These are phyloP conservation scores for Myotis davidii DNA, from an alignment of 2,113 vertebrate species.

Conservation along the genomic window DNA sequence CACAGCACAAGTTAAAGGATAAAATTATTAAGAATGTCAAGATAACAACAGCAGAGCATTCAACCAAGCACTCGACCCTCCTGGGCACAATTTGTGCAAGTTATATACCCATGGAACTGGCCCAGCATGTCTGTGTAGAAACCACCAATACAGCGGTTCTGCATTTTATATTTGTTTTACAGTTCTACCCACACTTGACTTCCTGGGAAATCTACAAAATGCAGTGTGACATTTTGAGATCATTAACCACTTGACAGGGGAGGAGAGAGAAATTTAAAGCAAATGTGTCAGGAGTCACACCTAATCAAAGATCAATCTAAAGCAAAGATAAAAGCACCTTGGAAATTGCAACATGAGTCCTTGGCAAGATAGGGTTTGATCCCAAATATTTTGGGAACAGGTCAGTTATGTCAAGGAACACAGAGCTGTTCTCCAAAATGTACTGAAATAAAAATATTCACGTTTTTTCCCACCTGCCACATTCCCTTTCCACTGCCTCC, in stretches of 20 bases:
- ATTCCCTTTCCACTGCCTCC: background rate
- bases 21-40: conserved; percentile 37
- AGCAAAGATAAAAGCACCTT: conserved; percentile 70
- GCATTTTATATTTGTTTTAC: conserved; percentile 50
- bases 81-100: fast-evolving
- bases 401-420: conserved; percentile 50
- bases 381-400: conserved; percentile 41
- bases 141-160: background rate
- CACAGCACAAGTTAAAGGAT: conserved; percentile 4
- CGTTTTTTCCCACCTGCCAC: conserved; percentile 15
- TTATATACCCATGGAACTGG: background rate
- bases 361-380: conserved; percentile 51
- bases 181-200: conserved; percentile 48
- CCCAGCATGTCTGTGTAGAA: background rate
- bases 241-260: conserved; percentile 76
- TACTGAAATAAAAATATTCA: conserved; percentile 45
- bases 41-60: background rate
- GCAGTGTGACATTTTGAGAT: conserved; percentile 69
- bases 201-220: conserved; percentile 72
- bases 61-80: background rate
- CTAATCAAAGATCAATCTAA: conserved; percentile 67
- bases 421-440: conserved; percentile 30
- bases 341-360: conserved; percentile 61
- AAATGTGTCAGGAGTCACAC: conserved; percentile 74
- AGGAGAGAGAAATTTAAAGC: conserved; percentile 76